Conservation (phyloP, 2,113 vertebrate genomes). For the Ctenomys sociabilis region DNA sequence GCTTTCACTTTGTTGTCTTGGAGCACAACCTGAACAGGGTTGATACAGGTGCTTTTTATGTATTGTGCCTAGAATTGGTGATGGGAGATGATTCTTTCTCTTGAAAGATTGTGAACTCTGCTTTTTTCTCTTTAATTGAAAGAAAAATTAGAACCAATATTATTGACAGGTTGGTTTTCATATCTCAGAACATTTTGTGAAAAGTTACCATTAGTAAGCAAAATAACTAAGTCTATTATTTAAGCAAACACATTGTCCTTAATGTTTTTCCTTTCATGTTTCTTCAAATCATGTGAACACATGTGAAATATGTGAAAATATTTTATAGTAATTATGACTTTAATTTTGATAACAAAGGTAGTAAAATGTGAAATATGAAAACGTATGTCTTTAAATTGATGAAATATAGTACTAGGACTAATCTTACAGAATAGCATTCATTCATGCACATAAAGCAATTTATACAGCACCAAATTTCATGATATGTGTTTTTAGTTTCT, state of each 20-base stretch:
- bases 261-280: neutral
- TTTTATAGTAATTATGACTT: slow-evolving; percentile 24
- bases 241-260: neutral
- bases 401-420: neutral
- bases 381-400: slow-evolving; percentile 13
- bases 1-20: neutral
- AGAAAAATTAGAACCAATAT: neutral
- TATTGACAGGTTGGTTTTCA: neutral
- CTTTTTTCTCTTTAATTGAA: neutral
- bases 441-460: neutral
- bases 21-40: neutral
- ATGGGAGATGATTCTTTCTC: neutral
- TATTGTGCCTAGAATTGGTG: neutral
- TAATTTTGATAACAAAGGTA: neutral
- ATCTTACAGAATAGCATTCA: neutral
- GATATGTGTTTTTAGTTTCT: neutral
- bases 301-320: neutral
- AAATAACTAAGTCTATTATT: neutral
- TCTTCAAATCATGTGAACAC: neutral
- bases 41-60: neutral
- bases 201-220: neutral
- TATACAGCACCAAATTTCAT: neutral
- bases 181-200: neutral
- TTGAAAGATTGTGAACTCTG: neutral
- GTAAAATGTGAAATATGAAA: neutral